Evolutionary conservation across 2,113 vertebrate genomes (phyloP), one percentile per base, ranked within the genome.

Genomic region (Conger conger): DNA sequence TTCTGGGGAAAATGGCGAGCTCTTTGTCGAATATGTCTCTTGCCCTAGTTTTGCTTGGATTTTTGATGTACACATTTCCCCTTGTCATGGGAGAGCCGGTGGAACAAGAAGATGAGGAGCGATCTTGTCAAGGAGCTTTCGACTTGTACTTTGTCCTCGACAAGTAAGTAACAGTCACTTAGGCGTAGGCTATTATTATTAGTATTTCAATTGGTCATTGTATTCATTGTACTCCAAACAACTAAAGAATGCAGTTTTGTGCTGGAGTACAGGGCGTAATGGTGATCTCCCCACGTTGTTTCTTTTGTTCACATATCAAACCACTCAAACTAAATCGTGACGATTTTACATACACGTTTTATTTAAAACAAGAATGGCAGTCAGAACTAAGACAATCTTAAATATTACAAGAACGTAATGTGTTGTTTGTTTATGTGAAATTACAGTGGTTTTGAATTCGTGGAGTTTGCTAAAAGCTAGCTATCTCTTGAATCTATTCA

Each of bases 61-160:
- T 94, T 91, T 90, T 93, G 87, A 84, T 96, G 57, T 86, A 92
- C 3, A 76, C 81, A 35, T 88, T 86, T 82, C 84, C 90, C 84
- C 84, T 89, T 3, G 86, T 84, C 23, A 83, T 83, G 88, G 90
- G 85, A 23, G 93, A 93, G 78, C 93, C 92, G 80, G 90, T 79
- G 85, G 90, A 68, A 35, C 85, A 82, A 73, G 88, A 94, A 20
- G 93, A 91, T 50, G 93, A 94, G 88, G 94, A 94, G 87, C 94
- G 95, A 40, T 96, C 96, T 87, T 99, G 97, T 88, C 94, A 97
- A 86, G 97, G 97, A 1, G 96, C 95, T 78, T 99, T 97, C 89
- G 97, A 99, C 94, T 93, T 99, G 82, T 99, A 99, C 87, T 96
- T 99, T 89, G 92, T 99, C 88, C 93, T 99, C 76, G 97, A 99